phyloP scores from a whole-genome alignment of 2,113 vertebrate genomes.

The Sterna hirundo region DNA sequence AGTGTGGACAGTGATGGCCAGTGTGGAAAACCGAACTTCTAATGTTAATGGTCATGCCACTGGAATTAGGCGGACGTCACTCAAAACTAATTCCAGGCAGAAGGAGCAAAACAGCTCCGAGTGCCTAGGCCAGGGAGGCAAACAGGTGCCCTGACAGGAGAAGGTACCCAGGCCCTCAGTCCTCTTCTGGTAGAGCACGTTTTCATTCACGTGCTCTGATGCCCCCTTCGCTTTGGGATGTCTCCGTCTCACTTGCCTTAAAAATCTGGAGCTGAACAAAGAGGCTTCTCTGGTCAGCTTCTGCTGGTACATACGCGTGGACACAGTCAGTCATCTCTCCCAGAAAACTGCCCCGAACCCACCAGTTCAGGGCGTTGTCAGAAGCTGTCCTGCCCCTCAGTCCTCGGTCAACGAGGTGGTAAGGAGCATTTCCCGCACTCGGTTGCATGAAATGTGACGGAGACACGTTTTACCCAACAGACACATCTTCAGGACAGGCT shows the following conservation, averaged over 20 bases:
- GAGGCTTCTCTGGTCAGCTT: background rate
- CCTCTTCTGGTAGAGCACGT: background rate
- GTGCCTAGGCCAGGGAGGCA: background rate
- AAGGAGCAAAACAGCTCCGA: background rate
- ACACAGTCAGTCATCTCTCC: background rate
- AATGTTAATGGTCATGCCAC: rapidly evolving
- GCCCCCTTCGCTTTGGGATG: background rate
- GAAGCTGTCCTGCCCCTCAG: background rate
- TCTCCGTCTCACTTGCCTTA: background rate
- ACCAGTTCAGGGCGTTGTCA: background rate
- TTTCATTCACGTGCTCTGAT: background rate
- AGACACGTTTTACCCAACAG: background rate
- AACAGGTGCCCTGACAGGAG: background rate
- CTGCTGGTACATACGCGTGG: rapidly evolving
- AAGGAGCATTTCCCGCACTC: background rate
- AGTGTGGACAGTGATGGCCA: rapidly evolving
- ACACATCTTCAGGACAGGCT: background rate
- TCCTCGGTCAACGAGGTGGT: rapidly evolving
- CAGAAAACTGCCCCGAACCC: background rate
- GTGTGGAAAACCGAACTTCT: background rate
- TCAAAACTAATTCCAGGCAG: background rate
- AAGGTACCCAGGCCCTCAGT: background rate
- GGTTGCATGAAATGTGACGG: rapidly evolving
- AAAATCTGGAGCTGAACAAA: background rate
- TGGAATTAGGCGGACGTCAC: background rate